These are phyloP conservation scores for Acrobasis consociella DNA, from an alignment of 2,888 invertebrate species.

Conservation along the genomic window DNA sequence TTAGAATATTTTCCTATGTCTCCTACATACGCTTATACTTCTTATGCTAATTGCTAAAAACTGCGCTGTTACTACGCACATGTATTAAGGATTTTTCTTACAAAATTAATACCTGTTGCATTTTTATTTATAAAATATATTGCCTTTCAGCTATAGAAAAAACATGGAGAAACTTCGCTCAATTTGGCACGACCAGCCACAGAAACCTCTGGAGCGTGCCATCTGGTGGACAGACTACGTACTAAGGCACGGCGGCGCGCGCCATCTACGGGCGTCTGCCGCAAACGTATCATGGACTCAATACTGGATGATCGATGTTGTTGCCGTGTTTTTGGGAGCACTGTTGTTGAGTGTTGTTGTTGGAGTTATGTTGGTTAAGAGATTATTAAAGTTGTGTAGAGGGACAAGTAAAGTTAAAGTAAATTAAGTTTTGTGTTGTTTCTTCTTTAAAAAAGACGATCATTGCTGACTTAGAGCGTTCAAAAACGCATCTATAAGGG, in stretches of 20 bases:
- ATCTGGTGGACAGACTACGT: slow-evolving; percentile 49
- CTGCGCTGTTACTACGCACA: too few relatives aligned
- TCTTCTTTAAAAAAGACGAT: background rate
- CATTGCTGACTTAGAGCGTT: background rate
- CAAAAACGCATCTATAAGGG: too few relatives aligned
- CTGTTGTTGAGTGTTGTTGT: background rate
- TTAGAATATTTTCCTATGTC: too few relatives aligned
- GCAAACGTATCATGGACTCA: slow-evolving; percentile 7
- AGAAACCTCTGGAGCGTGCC: slow-evolving; percentile 33
- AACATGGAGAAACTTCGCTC: slow-evolving; percentile 5
- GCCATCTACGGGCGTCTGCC: slow-evolving; percentile 33
- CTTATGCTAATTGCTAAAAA: too few relatives aligned
- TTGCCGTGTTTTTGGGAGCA: background rate
- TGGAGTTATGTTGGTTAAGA: background rate
- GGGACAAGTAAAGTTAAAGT: background rate
- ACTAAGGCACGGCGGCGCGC: slow-evolving; percentile 38
- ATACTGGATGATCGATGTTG: slow-evolving; percentile 19
- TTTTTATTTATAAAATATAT: background rate
- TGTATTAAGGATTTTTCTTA: background rate
- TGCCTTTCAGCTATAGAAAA: slow-evolving; percentile 5
- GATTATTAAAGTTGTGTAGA: background rate
- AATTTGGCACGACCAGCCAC: slow-evolving; percentile 11
- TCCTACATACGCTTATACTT: too few relatives aligned
- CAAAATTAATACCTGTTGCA: too few relatives aligned
- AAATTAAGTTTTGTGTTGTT: background rate